Evolutionary conservation across 2,888 invertebrate genomes (phyloP).

Genomic region (Sminthurinus aureus): DNA sequence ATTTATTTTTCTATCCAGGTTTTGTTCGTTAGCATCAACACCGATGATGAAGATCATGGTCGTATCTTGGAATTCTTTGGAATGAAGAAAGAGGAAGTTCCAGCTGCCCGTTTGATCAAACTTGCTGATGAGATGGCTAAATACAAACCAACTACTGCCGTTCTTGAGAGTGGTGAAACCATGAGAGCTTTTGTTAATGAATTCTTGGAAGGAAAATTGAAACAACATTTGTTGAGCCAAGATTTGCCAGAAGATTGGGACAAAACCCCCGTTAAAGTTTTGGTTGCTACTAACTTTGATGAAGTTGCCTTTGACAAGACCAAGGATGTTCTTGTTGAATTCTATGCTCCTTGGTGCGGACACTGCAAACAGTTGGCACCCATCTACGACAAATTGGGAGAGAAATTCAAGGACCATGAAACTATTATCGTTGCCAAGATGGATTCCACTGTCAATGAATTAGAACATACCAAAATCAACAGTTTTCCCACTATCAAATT

Average conservation of each 20-base stretch:
- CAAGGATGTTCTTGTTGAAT: constrained; percentile 97
- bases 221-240: constrained; percentile 94
- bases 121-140: constrained; percentile 98
- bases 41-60: constrained; percentile 93
- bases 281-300: constrained; percentile 96
- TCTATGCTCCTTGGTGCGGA: constrained; percentile 99
- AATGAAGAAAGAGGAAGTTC: constrained; percentile 91
- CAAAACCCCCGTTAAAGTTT: constrained; percentile 87
- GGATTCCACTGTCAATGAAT: constrained; percentile 97
- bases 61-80: constrained; percentile 99
- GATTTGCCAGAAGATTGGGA: constrained; percentile 98
- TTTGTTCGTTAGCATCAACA: constrained; percentile 94
- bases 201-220: constrained; percentile 90
- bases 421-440: constrained; percentile 96
- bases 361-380: constrained; percentile 98
- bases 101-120: constrained; percentile 89
- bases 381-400: constrained; percentile 90
- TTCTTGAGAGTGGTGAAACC: constrained; percentile 70
- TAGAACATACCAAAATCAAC: constrained; percentile 92
- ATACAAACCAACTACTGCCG: constrained; percentile 86
- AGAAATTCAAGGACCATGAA: constrained; percentile 84
- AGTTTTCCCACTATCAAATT: constrained; percentile 95
- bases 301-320: constrained; percentile 84
- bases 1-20: constrained; percentile 66
- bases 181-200: constrained; percentile 82